These are phyloP conservation scores for Tetheella fluctuosa DNA, from an alignment of 2,888 invertebrate species.

Conservation along the genomic window DNA sequence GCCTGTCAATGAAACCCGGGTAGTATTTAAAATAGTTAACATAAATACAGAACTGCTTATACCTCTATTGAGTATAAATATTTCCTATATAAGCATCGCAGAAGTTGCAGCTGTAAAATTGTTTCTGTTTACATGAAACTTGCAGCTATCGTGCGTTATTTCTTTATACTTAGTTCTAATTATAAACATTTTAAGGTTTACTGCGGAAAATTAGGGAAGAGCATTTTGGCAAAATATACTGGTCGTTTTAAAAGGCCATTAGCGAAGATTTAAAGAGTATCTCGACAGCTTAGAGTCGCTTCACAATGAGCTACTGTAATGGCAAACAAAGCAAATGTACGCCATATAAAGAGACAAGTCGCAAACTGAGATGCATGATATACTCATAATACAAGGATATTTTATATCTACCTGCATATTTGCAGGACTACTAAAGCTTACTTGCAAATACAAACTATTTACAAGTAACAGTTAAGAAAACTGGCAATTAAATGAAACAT, in stretches of 20 bases:
- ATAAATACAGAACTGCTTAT: no score
- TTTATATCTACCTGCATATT: slow-evolving; percentile 3
- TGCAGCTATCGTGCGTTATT: slow-evolving; percentile 22
- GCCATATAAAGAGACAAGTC: slow-evolving; percentile 47
- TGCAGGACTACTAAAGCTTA: not conserved
- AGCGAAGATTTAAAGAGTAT: slow-evolving; percentile 76
- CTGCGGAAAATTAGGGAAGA: slow-evolving; percentile 51
- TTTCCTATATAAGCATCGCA: not conserved
- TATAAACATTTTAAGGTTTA: slow-evolving; percentile 61
- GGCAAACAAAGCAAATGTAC: slow-evolving; percentile 61
- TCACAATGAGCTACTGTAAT: slow-evolving; percentile 68
- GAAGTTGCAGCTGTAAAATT: not conserved
- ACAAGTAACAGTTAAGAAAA: no score
- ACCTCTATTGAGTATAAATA: no score
- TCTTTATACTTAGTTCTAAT: slow-evolving; percentile 47
- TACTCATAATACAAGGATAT: slow-evolving; percentile 1
- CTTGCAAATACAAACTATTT: not conserved
- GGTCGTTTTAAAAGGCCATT: slow-evolving; percentile 75
- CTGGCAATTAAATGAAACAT: not conserved
- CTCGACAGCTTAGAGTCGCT: slow-evolving; percentile 66
- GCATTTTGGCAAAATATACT: slow-evolving; percentile 64
- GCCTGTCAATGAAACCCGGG: not conserved
- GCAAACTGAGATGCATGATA: slow-evolving; percentile 33
- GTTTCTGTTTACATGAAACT: not conserved
- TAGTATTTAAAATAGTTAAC: no score